Percentiles rank a stretch among this genome's conserved stretches.
These are phyloP conservation scores for Ophthalmolycus amberensis DNA, from an alignment of 2,113 vertebrate species.

Conservation along the genomic window DNA sequence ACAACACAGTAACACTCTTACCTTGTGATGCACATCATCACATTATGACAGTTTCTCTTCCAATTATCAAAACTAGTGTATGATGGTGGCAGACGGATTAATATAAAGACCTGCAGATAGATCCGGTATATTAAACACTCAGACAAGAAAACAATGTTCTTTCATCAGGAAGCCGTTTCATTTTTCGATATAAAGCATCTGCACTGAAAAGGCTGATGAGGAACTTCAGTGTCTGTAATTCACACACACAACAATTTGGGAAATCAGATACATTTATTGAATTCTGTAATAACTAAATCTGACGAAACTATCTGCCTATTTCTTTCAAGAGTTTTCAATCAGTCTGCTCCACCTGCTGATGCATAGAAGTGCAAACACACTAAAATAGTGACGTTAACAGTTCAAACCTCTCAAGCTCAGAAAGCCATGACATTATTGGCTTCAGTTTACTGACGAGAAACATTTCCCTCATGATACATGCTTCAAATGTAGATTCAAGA, in stretches of 20 bases:
- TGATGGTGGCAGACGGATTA: background rate
- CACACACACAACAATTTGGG: slow-evolving; percentile 10
- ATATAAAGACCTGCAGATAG: background rate
- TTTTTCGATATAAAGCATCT: background rate
- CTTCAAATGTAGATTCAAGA: slow-evolving; percentile 36
- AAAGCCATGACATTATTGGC: background rate
- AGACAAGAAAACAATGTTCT: background rate
- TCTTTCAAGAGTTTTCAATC: background rate
- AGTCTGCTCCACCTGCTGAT: slow-evolving; percentile 28
- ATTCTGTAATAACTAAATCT: slow-evolving; percentile 14
- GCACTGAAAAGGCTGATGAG: background rate
- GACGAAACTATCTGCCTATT: background rate
- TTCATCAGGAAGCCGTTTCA: background rate
- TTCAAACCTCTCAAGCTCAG: background rate
- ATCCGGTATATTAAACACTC: background rate
- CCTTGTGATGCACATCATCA: background rate
- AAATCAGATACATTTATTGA: slow-evolving; percentile 55
- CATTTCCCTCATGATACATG: slow-evolving; percentile 13
- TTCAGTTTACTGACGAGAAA: slow-evolving; percentile 10
- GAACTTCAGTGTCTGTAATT: background rate
- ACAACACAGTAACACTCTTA: background rate
- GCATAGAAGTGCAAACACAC: slow-evolving; percentile 22
- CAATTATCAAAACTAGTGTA: no score
- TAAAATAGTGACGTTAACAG: background rate
- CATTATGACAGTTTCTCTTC: no score